These are phyloP conservation scores for Montipora efflorescens DNA, from an alignment of 64 coral and sea anemone genomes.

Conservation along the genomic window DNA sequence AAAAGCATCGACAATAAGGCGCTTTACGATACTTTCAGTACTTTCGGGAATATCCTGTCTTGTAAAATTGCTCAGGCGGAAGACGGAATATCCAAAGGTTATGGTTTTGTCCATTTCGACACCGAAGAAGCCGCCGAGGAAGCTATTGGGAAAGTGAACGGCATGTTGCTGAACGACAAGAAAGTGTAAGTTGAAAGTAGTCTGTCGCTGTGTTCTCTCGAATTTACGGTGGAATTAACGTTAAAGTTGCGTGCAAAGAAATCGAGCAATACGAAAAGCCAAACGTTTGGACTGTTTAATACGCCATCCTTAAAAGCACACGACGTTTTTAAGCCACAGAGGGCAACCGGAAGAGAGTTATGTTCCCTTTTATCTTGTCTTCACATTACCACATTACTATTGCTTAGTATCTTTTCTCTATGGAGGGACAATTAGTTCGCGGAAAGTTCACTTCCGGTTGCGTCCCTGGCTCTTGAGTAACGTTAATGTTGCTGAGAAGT, in stretches of 20 bases:
- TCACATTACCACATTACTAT: too few species aligned
- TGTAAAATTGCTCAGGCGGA: slow-evolving; percentile 82
- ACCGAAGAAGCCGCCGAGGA: slow-evolving; percentile 89
- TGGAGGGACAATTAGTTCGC: too few species aligned
- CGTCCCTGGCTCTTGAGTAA: too few species aligned
- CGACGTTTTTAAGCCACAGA: too few species aligned
- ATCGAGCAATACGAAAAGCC: too few species aligned
- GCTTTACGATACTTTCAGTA: slow-evolving; percentile 96
- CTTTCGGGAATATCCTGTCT: slow-evolving; percentile 96
- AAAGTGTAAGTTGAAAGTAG: slow-evolving; percentile 89
- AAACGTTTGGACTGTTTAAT: background rate
- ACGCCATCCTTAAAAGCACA: background rate
- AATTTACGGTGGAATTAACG: background rate
- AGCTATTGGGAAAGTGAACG: slow-evolving; percentile 93
- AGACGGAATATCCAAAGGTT: slow-evolving; percentile 87
- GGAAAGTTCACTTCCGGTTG: too few species aligned
- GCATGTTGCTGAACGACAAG: slow-evolving; percentile 99
- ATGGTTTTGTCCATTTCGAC: slow-evolving; percentile 98
- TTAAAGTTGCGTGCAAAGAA: too few species aligned
- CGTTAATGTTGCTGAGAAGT: too few species aligned
- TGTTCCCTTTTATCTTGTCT: too few species aligned
- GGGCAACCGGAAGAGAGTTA: too few species aligned
- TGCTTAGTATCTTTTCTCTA: too few species aligned
- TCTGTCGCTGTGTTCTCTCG: background rate
- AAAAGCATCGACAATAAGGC: slow-evolving; percentile 99